A percentile compares a stretch with the other conserved stretches of the same genome.
Conservation (phyloP, 2,113 vertebrate genomes). For the Nycticryphes semicollaris region DNA sequence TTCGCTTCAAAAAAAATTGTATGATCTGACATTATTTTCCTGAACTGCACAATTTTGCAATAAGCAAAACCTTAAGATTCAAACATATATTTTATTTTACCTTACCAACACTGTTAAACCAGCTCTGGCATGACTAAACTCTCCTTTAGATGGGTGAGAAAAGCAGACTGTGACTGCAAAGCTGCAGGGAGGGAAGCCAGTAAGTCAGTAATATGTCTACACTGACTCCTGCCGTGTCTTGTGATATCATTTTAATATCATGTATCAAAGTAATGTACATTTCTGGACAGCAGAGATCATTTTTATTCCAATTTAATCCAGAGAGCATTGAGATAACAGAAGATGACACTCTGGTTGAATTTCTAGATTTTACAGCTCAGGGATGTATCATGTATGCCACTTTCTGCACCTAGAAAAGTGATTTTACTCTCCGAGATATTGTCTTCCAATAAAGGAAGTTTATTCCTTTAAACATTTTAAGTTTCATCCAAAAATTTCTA, state of each 20-base stretch:
- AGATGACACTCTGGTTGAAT: background rate
- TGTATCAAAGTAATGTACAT: background rate
- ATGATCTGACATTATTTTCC: background rate
- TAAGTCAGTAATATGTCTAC: background rate
- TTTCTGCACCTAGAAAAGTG: background rate
- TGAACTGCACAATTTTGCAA: background rate
- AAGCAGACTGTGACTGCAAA: background rate
- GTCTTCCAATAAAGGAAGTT: background rate
- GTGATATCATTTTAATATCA: too few relatives aligned
- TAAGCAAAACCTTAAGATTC: background rate
- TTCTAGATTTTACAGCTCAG: background rate
- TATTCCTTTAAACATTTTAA: background rate
- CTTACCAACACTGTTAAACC: background rate
- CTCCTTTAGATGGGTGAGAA: background rate
- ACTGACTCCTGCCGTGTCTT: background rate
- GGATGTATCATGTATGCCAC: background rate
- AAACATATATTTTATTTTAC: background rate
- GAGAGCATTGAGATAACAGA: background rate
- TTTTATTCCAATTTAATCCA: background rate
- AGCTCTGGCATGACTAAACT: background rate
- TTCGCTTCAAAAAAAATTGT: background rate
- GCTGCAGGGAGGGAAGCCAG: background rate
- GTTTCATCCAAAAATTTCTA: background rate
- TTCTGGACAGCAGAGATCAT: background rate
- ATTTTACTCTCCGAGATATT: background rate